These are phyloP conservation scores for Clanis bilineata DNA, from an alignment of 2,888 invertebrate species.

Conservation along the genomic window DNA sequence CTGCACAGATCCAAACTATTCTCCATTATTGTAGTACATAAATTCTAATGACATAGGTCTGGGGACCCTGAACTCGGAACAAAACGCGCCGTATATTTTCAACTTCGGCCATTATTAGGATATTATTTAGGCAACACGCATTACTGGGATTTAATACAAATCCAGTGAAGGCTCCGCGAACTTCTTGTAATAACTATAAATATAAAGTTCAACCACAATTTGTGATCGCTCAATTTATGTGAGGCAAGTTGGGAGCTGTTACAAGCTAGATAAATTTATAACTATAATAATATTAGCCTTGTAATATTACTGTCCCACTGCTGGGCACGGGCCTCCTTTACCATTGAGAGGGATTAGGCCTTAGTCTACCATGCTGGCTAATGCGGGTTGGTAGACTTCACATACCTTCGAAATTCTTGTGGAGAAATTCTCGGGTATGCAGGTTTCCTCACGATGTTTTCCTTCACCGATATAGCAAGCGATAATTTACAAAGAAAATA, in stretches of 20 bases:
- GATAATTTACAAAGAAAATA: too few relatives aligned
- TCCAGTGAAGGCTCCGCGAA: not conserved
- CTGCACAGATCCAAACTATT: not conserved
- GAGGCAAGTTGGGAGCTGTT: not conserved
- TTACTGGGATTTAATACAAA: conserved; percentile 12
- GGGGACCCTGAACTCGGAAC: conserved; percentile 23
- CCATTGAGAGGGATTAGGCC: too few relatives aligned
- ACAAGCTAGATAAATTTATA: too few relatives aligned
- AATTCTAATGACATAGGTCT: conserved; percentile 28
- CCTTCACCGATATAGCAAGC: too few relatives aligned
- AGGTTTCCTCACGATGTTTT: too few relatives aligned
- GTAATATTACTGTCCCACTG: too few relatives aligned
- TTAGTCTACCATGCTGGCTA: too few relatives aligned
- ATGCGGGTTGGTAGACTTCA: too few relatives aligned
- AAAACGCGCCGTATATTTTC: conserved; percentile 22
- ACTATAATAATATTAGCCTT: too few relatives aligned
- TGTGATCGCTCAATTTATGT: not conserved
- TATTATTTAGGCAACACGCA: conserved; percentile 17
- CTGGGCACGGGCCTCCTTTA: too few relatives aligned
- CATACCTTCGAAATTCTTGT: too few relatives aligned
- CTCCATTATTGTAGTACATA: conserved; percentile 20
- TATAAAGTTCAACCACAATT: not conserved
- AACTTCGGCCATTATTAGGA: conserved; percentile 29
- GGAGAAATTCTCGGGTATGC: too few relatives aligned
- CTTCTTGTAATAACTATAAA: not conserved